Base-by-base conservation (phyloP, 2,888 invertebrate species). In the Rhabditoides inermis region DNA sequence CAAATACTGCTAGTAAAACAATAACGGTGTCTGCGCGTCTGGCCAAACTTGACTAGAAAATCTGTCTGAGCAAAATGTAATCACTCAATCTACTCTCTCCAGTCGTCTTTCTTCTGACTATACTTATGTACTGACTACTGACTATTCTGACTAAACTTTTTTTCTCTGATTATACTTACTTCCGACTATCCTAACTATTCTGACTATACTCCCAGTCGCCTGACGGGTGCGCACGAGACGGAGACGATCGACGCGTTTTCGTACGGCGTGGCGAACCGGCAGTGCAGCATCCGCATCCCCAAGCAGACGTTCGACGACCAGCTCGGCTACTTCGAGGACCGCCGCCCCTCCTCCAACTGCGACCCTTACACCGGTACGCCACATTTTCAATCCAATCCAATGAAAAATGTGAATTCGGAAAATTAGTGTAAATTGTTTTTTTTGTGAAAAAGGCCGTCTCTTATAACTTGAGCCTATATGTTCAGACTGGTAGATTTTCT, bases 221-320 rank as follows among this genome's bases (percentile, higher is more conserved):
- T 95, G 54, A 94, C 90, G 49, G 95, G 95, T 55, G 84, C 83
- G 7, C 91, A 90, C 77, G 94, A 95, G 80, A 95, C 95, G 2
- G 90, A 91, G 74, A 89, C 88, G 69, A 92, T 95, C 77, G 88
- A 90, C 77, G 90, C 92, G 77, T 95, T 95, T 79, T 90, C 90
- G 66, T 67, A 58, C 26, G 68, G 64, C 27, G 68, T 69, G 5
- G 68, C 68, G 27, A 63, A 66, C 37, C 49, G 69, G 23, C 90
- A 88, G 45, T 87, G 87, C 79, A 90, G 90, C 78, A 88, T 95
- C 78, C 85, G 95, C 64, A 92, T 94, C 77, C 92, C 92, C 5
- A 84, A 91, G 23, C 84, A 84, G 18, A 89, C 89, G 28, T 67
- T 57, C 46, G 65, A 63, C 40, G 65, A 67, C 53, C 58, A 65